phyloP scores from a whole-genome alignment of 2,797 vertebrate species.

The Helostoma temminkii region DNA sequence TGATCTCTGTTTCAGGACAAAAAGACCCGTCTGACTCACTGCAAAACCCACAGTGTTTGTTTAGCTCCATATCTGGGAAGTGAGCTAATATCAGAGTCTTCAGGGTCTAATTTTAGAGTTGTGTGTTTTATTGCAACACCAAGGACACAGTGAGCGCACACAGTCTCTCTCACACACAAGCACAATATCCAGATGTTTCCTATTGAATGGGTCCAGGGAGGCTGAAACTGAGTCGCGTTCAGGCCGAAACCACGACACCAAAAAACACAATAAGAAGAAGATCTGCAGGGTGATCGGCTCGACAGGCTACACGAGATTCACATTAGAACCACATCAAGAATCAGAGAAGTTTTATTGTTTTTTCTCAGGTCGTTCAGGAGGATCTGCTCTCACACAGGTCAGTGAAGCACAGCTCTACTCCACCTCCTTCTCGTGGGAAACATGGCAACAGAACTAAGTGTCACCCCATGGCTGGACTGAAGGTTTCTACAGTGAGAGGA shows the following conservation, averaged over 20 bases:
- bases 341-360: too few relatives aligned
- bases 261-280: background rate
- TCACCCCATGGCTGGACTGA: too few relatives aligned
- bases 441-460: too few relatives aligned
- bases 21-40: slow-evolving; percentile 29
- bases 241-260: slow-evolving; percentile 4
- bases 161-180: slow-evolving; percentile 2
- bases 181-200: slow-evolving; percentile 65
- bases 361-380: too few relatives aligned
- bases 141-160: slow-evolving; percentile 20
- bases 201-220: slow-evolving; percentile 29
- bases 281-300: background rate
- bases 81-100: slow-evolving; percentile 66
- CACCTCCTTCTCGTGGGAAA: too few relatives aligned
- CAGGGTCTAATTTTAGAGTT: slow-evolving; percentile 70
- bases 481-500: too few relatives aligned
- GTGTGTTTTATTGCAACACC: slow-evolving; percentile 74
- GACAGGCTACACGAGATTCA: background rate
- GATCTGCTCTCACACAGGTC: too few relatives aligned
- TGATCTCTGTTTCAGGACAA: slow-evolving; percentile 2
- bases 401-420: too few relatives aligned
- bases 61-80: slow-evolving; percentile 48
- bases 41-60: slow-evolving; percentile 1
- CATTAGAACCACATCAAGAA: background rate
- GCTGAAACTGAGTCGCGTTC: background rate